phyloP scores from a whole-genome alignment of 2,797 vertebrate species.

The Falco columbarius region DNA sequence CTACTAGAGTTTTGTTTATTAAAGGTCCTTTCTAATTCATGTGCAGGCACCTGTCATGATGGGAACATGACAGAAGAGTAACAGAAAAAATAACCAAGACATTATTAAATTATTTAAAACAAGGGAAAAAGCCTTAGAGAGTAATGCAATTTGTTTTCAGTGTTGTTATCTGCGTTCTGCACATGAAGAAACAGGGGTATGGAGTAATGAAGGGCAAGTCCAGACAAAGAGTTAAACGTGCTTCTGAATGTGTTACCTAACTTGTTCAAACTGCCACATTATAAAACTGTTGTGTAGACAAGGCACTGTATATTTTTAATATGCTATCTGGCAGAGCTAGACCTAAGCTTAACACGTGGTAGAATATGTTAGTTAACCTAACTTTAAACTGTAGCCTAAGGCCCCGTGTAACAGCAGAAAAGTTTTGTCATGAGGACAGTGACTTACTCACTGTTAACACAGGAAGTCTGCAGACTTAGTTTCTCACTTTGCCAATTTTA shows the following conservation, averaged over 20 bases:
- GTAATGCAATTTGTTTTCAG: not conserved
- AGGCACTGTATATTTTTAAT: not conserved
- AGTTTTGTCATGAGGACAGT: constrained; percentile 46
- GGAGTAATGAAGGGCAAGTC: constrained; percentile 31
- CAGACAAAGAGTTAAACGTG: constrained; percentile 22
- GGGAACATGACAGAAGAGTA: not conserved
- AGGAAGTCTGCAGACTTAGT: constrained; percentile 30
- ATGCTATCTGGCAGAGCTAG: constrained; percentile 30
- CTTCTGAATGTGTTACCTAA: constrained; percentile 49
- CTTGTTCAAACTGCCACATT: constrained; percentile 35
- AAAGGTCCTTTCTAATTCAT: not conserved
- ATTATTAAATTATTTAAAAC: not conserved
- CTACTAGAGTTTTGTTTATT: not conserved
- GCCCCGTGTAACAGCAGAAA: constrained; percentile 6
- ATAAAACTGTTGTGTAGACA: constrained; percentile 1
- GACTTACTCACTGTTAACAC: constrained; percentile 34
- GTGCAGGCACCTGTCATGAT: not conserved
- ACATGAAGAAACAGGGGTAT: constrained; percentile 3
- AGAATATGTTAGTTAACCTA: constrained; percentile 19
- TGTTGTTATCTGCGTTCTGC: not conserved
- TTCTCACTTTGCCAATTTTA: constrained; percentile 24
- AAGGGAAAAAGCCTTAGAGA: not conserved
- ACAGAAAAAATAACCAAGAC: not conserved
- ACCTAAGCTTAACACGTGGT: constrained; percentile 7
- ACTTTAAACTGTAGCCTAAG: constrained; percentile 45